Evolutionary conservation across 2,113 vertebrate species (phyloP), one percentile per base, ranked within the genome.

Genomic region (Patagioenas fasciata): DNA sequence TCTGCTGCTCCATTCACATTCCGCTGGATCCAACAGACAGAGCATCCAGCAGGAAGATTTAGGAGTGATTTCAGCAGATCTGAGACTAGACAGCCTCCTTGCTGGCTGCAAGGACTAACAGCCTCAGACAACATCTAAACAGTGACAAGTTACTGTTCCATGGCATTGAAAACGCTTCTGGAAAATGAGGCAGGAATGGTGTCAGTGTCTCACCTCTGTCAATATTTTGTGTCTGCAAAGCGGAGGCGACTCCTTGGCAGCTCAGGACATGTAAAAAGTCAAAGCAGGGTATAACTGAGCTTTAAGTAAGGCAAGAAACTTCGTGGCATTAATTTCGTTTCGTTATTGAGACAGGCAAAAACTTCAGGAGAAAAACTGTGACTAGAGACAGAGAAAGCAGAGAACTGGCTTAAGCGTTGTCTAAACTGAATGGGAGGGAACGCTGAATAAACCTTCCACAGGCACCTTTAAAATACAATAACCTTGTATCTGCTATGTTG

Each of bases 401-500:
- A 8, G 8, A 87, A 64, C 9, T 40, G 34, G 11, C 20, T 51
- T 13, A 58, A 38, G 47, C 1, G 1, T 12, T 56, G 26, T n/a
- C 66, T 65, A 48, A 88, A 64, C 16, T 19, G 11, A 51, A 28
- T 29, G 3, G 26, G 44, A 80, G 17, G 88, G 81, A 78, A 58
- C 38, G 72, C 14, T 5, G 25, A 72, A 3, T 11, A 69, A 88
- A 62, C 3, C 34, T 74, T 56, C 53, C 69, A 57, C 2, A 8
- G n/a, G 10, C 48, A 44, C 28, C 16, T 80, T 69, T 61, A 58
- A 82, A 69, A 75, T 2, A 48, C 2, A 79, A 60, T 2, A 15
- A 56, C 31, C 21, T 57, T 0, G 0, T 20, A 31, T 12, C 57
- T 58, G n/a, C 44, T 61, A 44, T 6, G 2, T 23, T 61, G 7